phyloP scores from a whole-genome alignment of 1,140 invertebrate genomes.

The Drosophila obscura region DNA sequence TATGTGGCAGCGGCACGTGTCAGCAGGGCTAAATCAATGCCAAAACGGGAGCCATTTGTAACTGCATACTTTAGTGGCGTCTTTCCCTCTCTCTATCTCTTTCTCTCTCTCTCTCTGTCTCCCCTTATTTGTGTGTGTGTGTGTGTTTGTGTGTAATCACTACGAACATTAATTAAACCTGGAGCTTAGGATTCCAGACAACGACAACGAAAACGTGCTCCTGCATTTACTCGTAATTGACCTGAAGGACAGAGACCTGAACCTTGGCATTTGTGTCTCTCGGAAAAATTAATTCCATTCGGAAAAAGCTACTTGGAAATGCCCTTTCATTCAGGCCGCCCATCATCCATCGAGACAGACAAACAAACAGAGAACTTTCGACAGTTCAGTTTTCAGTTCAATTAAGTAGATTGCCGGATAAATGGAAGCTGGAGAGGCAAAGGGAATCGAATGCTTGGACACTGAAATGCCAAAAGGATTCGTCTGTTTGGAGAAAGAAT shows the following conservation, averaged over 20 bases:
- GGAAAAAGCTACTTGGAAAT: conserved; percentile 28
- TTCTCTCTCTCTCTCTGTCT: too few relatives aligned
- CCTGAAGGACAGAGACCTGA: conserved; percentile 5
- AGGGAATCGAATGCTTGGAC: neutral
- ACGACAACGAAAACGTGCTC: conserved; percentile 33
- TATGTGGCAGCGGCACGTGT: conserved; percentile 36
- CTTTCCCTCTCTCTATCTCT: neutral
- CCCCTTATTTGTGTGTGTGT: neutral
- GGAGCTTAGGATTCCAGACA: conserved; percentile 55
- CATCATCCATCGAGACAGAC: neutral
- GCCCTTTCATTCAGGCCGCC: conserved; percentile 39
- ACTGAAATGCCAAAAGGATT: too few relatives aligned
- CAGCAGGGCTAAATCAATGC: conserved; percentile 58
- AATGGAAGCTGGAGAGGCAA: conserved; percentile 32
- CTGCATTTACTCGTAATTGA: conserved; percentile 41
- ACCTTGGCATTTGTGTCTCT: conserved; percentile 11
- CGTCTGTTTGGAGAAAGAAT: too few relatives aligned
- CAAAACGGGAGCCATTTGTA: conserved; percentile 60
- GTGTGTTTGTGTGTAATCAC: conserved; percentile 42
- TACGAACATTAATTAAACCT: conserved; percentile 69
- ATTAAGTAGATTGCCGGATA: conserved; percentile 41
- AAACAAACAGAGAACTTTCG: conserved; percentile 17
- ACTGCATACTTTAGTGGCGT: conserved; percentile 37
- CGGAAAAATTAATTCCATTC: conserved; percentile 44
- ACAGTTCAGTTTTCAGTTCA: conserved; percentile 63